Evolutionary conservation across 2,797 vertebrate species (phyloP).

Genomic region (Xenopus petersii): DNA sequence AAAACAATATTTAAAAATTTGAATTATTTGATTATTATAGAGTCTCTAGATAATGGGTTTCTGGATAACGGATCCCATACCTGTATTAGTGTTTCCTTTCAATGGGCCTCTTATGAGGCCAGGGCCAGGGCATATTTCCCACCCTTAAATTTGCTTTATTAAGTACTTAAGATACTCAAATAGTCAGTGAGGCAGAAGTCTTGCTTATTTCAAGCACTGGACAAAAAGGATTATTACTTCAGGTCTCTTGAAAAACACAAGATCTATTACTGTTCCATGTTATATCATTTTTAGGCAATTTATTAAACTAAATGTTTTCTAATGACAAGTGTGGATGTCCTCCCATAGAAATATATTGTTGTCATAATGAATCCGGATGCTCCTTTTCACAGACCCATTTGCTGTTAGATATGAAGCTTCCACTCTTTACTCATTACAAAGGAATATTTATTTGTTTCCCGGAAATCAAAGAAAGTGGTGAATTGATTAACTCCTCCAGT

Average conservation of each 20-base stretch:
- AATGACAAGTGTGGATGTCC: conserved; percentile 41
- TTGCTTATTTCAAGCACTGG: conserved; percentile 27
- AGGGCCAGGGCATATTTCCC: no score
- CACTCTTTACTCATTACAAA: conserved; percentile 13
- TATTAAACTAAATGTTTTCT: conserved; percentile 51
- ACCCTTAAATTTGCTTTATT: no score
- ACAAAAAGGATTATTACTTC: conserved; percentile 40
- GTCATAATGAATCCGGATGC: conserved; percentile 17
- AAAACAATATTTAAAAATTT: no score
- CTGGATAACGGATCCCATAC: no score
- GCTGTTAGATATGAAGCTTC: not conserved
- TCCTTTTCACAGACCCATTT: not conserved
- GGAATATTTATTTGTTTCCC: conserved; percentile 10
- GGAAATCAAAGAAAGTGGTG: conserved; percentile 8
- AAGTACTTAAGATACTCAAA: no score
- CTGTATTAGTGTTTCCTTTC: no score
- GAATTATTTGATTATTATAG: no score
- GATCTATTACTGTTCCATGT: conserved; percentile 51
- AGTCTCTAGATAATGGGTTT: no score
- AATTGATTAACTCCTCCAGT: conserved; percentile 7
- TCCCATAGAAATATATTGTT: conserved; percentile 31
- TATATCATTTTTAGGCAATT: conserved; percentile 45
- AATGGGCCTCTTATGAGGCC: no score
- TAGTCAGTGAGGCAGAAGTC: not conserved
- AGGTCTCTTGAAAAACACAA: conserved; percentile 17